Evolutionary conservation across 1,140 invertebrate species (phyloP).

Genomic region (Formica selysi): DNA sequence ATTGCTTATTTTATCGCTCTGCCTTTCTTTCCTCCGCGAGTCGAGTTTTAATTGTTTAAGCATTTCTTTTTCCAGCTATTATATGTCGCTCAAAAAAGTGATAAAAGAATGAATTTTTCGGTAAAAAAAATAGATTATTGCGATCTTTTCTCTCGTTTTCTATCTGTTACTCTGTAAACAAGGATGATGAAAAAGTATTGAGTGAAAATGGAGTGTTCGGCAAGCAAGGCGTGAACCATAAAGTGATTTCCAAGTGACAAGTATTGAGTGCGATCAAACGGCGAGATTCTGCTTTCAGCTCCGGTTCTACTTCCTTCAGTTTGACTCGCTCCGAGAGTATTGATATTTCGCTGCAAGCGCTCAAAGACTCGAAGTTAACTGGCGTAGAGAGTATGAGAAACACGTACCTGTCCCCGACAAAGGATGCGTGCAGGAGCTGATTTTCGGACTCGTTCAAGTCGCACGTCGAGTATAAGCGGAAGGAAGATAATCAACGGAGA

Average conservation of each 20-base stretch:
- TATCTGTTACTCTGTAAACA: neutral
- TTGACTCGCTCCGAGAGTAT: slow-evolving; percentile 26
- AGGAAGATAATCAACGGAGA: neutral
- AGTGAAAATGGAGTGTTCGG: slow-evolving; percentile 29
- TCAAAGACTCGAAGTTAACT: slow-evolving; percentile 32
- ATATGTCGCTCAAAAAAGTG: too few relatives aligned
- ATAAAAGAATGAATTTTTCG: neutral
- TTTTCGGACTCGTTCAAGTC: neutral
- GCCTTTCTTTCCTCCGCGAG: neutral
- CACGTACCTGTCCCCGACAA: slow-evolving; percentile 6
- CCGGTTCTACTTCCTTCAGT: neutral
- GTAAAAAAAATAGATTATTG: neutral
- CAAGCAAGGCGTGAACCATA: neutral
- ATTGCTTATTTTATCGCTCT: neutral
- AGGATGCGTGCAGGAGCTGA: slow-evolving; percentile 31
- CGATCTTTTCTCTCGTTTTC: slow-evolving; percentile 44
- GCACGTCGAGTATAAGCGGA: neutral
- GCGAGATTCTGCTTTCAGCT: slow-evolving; percentile 38
- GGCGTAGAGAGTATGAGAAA: slow-evolving; percentile 18
- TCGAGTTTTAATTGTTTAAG: neutral
- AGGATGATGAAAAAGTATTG: slow-evolving; percentile 19
- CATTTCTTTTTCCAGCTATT: neutral
- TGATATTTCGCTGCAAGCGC: slow-evolving; percentile 29
- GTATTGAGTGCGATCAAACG: slow-evolving; percentile 45
- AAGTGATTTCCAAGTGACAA: slow-evolving; percentile 45